phyloP scores from a whole-genome alignment of 2,888 invertebrate genomes.

The Machimus atricapillus region DNA sequence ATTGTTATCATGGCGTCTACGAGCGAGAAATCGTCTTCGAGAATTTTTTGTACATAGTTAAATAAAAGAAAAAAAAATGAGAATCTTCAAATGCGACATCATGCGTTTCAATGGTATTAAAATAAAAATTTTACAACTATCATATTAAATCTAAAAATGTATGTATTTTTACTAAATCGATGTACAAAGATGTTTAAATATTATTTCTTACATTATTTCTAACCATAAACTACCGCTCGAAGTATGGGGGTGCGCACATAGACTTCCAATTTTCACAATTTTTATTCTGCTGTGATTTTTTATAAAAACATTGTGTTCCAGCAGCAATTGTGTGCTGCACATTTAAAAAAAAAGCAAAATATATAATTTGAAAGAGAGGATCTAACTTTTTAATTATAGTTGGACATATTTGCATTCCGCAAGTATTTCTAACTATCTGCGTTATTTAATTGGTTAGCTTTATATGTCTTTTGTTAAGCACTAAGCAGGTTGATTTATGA shows the following conservation, averaged over 20 bases:
- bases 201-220: not conserved
- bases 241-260: not conserved
- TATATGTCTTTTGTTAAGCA: not conserved
- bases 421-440: not conserved
- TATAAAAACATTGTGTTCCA: not conserved
- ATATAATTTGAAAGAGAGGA: not conserved
- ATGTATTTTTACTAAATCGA: not conserved
- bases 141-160: not conserved
- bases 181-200: not conserved
- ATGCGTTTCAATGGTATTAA: not conserved
- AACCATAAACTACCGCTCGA: not conserved
- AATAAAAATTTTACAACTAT: not conserved
- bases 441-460: not conserved
- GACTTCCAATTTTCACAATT: not conserved
- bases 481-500: not conserved
- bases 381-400: not conserved
- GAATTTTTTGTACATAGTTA: not conserved
- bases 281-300: not conserved
- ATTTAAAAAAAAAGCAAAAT: not conserved
- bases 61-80: not conserved
- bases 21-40: not conserved
- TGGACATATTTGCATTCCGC: not conserved
- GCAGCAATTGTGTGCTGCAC: not conserved
- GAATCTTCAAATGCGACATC: not conserved
- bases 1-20: not conserved